phyloP scores from a whole-genome alignment of 2,797 vertebrate genomes.

The Eremophila alpestris region DNA sequence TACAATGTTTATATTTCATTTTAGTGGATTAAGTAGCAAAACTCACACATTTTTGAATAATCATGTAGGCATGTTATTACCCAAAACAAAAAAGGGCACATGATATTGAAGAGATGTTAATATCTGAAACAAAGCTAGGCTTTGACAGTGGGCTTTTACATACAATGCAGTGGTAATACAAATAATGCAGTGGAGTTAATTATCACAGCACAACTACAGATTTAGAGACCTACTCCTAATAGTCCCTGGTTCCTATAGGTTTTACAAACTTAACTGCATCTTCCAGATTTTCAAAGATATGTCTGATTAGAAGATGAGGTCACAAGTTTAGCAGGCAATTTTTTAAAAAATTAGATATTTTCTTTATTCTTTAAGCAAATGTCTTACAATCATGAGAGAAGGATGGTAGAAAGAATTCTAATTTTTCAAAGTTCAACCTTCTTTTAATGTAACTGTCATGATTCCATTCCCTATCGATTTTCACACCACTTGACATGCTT shows the following conservation, averaged over 20 bases:
- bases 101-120: background rate
- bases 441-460: background rate
- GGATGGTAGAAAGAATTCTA: background rate
- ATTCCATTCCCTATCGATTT: background rate
- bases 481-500: background rate
- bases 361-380: background rate
- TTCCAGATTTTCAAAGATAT: background rate
- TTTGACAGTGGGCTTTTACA: background rate
- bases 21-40: background rate
- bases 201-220: background rate
- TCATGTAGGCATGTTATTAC: background rate
- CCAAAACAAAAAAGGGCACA: background rate
- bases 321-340: background rate
- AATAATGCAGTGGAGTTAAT: background rate
- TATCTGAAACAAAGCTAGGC: background rate
- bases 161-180: background rate
- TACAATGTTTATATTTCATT: background rate
- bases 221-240: background rate
- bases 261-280: background rate
- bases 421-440: background rate
- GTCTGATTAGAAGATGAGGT: background rate
- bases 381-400: background rate
- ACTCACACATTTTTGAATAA: background rate
- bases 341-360: background rate
- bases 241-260: background rate